Conservation (phyloP, 2,888 invertebrate species). For the Meghimatium bilineatum region DNA sequence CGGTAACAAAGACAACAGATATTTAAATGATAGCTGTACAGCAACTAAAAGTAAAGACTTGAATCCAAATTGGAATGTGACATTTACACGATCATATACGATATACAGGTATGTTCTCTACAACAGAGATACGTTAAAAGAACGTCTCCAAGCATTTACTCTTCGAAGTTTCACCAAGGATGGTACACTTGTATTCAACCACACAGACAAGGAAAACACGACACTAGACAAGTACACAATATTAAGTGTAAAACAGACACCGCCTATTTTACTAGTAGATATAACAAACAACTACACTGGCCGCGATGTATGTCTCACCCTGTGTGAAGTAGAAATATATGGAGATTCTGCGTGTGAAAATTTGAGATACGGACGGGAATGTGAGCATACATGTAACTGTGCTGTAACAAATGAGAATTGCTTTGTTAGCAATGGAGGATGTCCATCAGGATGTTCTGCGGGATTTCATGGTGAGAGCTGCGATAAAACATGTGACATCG, state of each 20-base stretch:
- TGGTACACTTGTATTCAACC: neutral
- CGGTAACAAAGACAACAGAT: neutral
- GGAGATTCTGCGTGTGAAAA: slow-evolving; percentile 12
- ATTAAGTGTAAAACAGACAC: neutral
- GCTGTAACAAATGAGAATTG: neutral
- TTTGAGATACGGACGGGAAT: neutral
- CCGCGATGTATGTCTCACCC: neutral
- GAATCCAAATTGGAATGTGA: slow-evolving; percentile 14
- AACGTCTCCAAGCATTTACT: slow-evolving; percentile 1
- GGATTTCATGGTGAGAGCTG: slow-evolving; percentile 9
- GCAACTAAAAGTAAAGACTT: neutral
- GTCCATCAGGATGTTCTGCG: slow-evolving; percentile 8
- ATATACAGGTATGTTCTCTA: neutral
- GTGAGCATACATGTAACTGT: slow-evolving; percentile 5
- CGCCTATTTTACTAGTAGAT: neutral
- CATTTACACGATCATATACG: neutral
- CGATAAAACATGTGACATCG: neutral
- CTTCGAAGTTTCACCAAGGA: neutral
- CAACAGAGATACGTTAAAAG: neutral
- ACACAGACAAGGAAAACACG: neutral
- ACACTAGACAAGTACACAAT: neutral
- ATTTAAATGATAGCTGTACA: neutral
- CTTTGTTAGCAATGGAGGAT: slow-evolving; percentile 30
- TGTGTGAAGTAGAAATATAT: slow-evolving; percentile 4
- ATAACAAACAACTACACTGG: neutral